These are phyloP conservation scores for Hydrolagus colliei DNA, from an alignment of 2,797 vertebrate genomes.

Conservation along the genomic window DNA sequence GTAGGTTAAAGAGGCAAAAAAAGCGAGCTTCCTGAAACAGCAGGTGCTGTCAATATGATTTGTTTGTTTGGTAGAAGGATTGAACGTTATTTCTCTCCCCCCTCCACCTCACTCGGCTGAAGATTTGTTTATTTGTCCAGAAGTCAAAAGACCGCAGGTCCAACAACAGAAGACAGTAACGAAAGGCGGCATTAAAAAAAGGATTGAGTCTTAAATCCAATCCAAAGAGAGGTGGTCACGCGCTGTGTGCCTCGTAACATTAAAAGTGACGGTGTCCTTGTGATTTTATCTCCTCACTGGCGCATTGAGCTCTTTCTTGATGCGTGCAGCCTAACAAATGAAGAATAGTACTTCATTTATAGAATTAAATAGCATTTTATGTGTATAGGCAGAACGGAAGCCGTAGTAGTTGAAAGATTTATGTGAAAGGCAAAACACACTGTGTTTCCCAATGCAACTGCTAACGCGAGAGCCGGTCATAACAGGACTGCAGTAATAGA, in stretches of 20 bases:
- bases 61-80: no score
- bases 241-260: not conserved
- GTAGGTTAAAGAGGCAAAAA: no score
- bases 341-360: constrained; percentile 15
- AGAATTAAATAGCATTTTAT: constrained; percentile 8
- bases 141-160: not conserved
- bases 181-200: not conserved
- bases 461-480: constrained; percentile 35
- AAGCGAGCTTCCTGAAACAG: no score
- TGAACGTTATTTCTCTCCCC: no score
- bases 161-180: not conserved
- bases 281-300: not conserved
- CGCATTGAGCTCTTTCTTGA: not conserved
- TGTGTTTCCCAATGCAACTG: constrained; percentile 32
- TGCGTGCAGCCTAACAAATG: not conserved
- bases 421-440: constrained; percentile 28
- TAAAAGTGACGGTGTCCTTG: not conserved
- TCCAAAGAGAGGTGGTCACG: no score
- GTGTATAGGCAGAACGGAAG: not conserved
- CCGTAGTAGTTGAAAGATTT: not conserved
- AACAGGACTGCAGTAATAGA: constrained; percentile 11
- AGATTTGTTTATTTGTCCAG: not conserved
- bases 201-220: no score
- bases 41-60: no score
- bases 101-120: not conserved